Base-by-base conservation (phyloP, 35 echinoderm and acorn worm genomes). In the Strongylocentrotus purpuratus region DNA sequence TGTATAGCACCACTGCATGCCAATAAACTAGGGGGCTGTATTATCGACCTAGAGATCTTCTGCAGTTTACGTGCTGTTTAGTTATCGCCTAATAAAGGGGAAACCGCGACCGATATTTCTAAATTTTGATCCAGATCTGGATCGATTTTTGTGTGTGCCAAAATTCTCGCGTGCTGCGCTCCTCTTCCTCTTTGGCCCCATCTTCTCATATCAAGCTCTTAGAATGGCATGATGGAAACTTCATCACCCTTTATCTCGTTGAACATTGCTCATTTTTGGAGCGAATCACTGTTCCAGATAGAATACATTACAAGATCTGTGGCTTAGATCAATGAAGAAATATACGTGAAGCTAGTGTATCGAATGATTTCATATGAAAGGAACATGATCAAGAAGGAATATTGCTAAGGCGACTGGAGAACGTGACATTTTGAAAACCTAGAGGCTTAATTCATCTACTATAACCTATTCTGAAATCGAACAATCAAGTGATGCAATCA, bases 61-160 rank as follows among this genome's bases (percentile, higher is more conserved):
- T 78, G 65, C 65, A 78, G 65, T 78, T 78, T 78, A 78, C 65
- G 65, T 78, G 65, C 65, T 78, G 65, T 78, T 78, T 78, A 78
- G 65, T 78, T 78, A 78, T 78, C 65, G 65, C 65, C 65, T 78
- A 78, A 78, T 78, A 78, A 78, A 78, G 65, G 65, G 65, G 65
- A 78, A 78, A 78, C 22, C 65, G 65, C 65, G 65, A 78, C 65
- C 65, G 65, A 78, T 78, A 78, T 78, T 78, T 78, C 65, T 28
- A 22, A 78, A 78, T 78, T 78, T 78, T 78, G 65, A 78, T 78
- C 65, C 25, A 78, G 65, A 78, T 78, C 65, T 78, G 15, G 22
- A 78, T 78, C 65, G 65, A 78, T 78, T 78, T 78, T n/a, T 78
- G 65, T 78, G 65, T 78, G 25, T 78, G 65, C 65, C 65, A 78